Evolutionary conservation across 1,140 invertebrate genomes (phyloP), one percentile per base, ranked within the genome.

Genomic region (Samia ricini): DNA sequence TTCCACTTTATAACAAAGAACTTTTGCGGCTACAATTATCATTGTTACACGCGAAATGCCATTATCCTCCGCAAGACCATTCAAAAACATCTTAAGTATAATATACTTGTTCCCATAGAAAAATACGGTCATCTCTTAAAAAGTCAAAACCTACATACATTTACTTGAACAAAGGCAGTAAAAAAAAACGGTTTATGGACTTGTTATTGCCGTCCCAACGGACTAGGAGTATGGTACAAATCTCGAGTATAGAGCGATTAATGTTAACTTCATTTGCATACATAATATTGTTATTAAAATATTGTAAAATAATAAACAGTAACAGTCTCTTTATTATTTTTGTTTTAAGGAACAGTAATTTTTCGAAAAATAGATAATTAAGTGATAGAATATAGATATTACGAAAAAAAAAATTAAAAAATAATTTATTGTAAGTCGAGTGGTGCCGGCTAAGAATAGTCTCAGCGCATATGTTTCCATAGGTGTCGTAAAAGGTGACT

Each of bases 101-200:
- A n/a, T 81, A 87, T 87, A 74, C 71, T 63, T 70, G 73, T 79
- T 77, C 66, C 71, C 69, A 74, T 76, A 74, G 70, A 75, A 85
- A 89, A 88, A 87, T 85, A 88, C 81, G 82, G 79, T 80, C 77
- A 87, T 89, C 87, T 84, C 87, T 89, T 89, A 89, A 89, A 89
- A 89, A 89, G 81, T 85, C 85, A 77, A 84, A 86, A 85, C 83
- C 80, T 80, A 86, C 84, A 87, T 89, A 88, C 80, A 87, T 89
- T 88, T 86, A 77, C 68, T 84, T 79, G 86, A 88, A 89, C 86
- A 89, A 89, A 88, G 81, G 86, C 86, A 89, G 85, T 89, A 86
- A 89, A 89, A 88, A 86, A 89, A 89, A 88, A 88, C 86, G 82
- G 81, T 89, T 89, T 89, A 89, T 89, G 83, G 86, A 84, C 82